Base-by-base conservation (phyloP, 1,140 invertebrate species). In the Papilio aristodemus region DNA sequence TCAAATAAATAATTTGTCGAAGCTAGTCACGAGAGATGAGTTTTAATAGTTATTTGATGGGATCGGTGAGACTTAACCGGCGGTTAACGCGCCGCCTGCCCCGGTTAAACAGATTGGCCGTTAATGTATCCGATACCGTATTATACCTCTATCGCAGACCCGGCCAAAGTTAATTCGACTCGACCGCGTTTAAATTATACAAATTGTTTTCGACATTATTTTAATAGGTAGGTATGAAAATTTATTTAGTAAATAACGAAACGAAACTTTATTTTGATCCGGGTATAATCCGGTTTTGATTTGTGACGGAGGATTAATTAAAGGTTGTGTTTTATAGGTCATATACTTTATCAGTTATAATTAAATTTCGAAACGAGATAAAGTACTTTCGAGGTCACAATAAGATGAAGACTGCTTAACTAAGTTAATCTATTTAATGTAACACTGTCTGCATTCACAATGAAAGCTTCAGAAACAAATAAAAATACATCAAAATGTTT, bases 1-100 rank as follows among this genome's bases (percentile, higher is more conserved):
- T n/a, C 41, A 62, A 69, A 75, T 67, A 70, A 71, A 78, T 78
- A 74, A 83, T 82, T 80, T 76, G 68, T 72, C 68, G 50, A 69
- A 57, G 68, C 58, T 58, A 74, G 73, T 76, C 78, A 78, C 76
- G 76, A 78, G 43, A 69, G 71, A 78, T 75, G 78, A 72, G 70
- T 74, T 77, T 75, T 72, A 78, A 75, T 76, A 77, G 67, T 69
- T 41, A 60, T 27, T 60, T 71, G 75, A 74, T 74, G 73, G 71
- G 60, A 70, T 72, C 75, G 62, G 57, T 71, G 64, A 58, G 43
- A 27, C 76, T 71, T 69, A 76, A 72, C 70, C 63, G 38, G 39
- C 36, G n/a, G 73, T 69, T 77, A 75, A 74, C 25, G 19, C 69
- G 59, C n/a, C 69, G 59, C n/a, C 25, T 37, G 36, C 27, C 17